phyloP scores from a whole-genome alignment of 2,888 invertebrate species.

The Eupithecia inturbata region DNA sequence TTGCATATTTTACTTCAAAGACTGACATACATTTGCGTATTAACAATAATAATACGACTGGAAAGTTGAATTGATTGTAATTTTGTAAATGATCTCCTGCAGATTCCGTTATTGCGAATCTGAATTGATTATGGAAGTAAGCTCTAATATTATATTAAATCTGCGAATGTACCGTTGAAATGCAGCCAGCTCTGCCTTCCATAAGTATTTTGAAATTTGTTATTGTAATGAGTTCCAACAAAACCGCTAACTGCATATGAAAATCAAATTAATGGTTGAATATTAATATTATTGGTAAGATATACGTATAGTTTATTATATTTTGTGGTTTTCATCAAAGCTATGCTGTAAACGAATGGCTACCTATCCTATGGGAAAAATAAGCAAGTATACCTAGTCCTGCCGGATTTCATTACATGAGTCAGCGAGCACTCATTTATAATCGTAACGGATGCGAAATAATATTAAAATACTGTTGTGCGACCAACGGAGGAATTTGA shows the following conservation, averaged over 20 bases:
- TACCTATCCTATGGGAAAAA: constrained; percentile 38
- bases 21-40: background rate
- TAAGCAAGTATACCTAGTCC: background rate
- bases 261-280: constrained; percentile 66
- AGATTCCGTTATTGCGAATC: constrained; percentile 9
- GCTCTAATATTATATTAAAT: constrained; percentile 10
- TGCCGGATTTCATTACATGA: constrained; percentile 46
- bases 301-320: constrained; percentile 58
- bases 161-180: constrained; percentile 17
- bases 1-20: constrained; percentile 1
- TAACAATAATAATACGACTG: constrained; percentile 13
- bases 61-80: constrained; percentile 19
- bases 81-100: background rate
- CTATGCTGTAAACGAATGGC: constrained; percentile 47
- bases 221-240: constrained; percentile 59
- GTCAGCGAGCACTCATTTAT: constrained; percentile 40
- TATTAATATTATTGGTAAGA: constrained; percentile 57
- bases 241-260: constrained; percentile 63
- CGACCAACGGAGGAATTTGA: background rate
- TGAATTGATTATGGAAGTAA: constrained; percentile 14
- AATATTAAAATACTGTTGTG: background rate
- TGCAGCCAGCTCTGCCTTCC: constrained; percentile 5
- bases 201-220: constrained; percentile 51
- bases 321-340: constrained; percentile 61
- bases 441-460: background rate